Evolutionary conservation across 2,888 invertebrate species (phyloP), one percentile per base, ranked within the genome.

Genomic region (Mesoligia furuncula): DNA sequence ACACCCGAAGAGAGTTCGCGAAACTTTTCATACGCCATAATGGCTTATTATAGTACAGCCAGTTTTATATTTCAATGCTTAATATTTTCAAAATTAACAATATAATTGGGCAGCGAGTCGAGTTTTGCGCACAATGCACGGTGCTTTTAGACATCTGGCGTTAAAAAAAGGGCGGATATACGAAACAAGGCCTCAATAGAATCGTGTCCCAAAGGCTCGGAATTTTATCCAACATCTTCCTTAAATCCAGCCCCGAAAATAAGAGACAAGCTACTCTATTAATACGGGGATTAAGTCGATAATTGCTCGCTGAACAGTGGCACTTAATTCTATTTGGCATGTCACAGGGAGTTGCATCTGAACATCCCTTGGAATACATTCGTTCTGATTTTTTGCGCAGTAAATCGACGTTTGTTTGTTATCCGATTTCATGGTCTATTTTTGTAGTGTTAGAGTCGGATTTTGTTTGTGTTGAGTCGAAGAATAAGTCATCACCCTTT

Each of bases 31-130:
- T 75, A 48, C n/a, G 69, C 81, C 89, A 95, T 95, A 95, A 96
- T 95, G 89, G 95, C 96, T 96, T 96, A 96, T 96, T 96, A 96
- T 96, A 91, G 66, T 87, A 77, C 86, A 90, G 91, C 90, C 90
- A 93, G 96, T 95, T 95, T 96, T 92, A 93, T 93, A 95, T 96
- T 96, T 95, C 95, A 95, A 95, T 92, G 94, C 93, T 93, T 94
- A 93, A 95, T 96, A 96, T 96, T 96, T 95, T 95, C 91, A 93
- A 96, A 96, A 96, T 96, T 96, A 96, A 96, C 96, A 96, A 96
- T 96, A 96, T 96, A 96, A 96, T 96, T 96, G 96, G 96, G 96
- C 94, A 96, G 92, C 94, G 95, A 92, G 91, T 92, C 93, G 94
- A 92, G 91, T 88, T 89, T 83, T 87, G 88, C 80, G 80, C 89